Base-by-base conservation (phyloP, 2,113 vertebrate species). In the Strix uralensis region DNA sequence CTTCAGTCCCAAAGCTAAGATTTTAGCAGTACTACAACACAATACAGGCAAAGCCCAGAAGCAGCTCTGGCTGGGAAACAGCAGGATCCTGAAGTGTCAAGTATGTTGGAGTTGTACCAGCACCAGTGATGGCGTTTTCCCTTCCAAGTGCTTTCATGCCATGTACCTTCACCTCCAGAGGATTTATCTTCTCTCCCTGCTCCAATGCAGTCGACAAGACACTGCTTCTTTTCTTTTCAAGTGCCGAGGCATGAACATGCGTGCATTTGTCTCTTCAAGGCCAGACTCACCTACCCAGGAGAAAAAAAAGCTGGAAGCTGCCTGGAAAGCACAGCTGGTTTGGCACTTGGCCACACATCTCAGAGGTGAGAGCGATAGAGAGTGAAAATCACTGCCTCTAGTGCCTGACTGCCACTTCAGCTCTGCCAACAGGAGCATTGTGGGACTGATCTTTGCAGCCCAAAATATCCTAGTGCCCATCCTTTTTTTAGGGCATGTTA, bases 291-390 rank as follows among this genome's bases (percentile, higher is more conserved):
- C 92, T 85, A 89, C 62, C 83, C 26, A 0, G 29, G 62, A 94
- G 94, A 73, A n/a, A 61, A 57, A 57, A 94, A 94, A 74, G 61
- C 95, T 96, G 94, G 73, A 94, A 96, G 83, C 65, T 1, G 62
- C 81, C 86, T 77, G 91, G 89, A 89, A 97, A 85, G 83, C 83
- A 78, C 91, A 96, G 96, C 88, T 96, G 91, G 84, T 58, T 91
- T 94, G 94, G 92, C 92, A 89, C 66, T 52, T 12, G 54, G 96
- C 96, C 86, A 94, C 70, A 13, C 73, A 81, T 63, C 86, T 94
- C 61, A 9, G 88, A 95, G 92, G 86, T 91, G 89, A 78, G 65
- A 52, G 18, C 91, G 81, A 25, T 36, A 57, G 61, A 22, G 80
- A 65, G 84, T 22, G 59, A 89, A 93, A 93, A 95, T 93, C 72